Evolutionary conservation across 2,797 vertebrate species (phyloP), one percentile per base, ranked within the genome.

Genomic region (Menidia menidia): DNA sequence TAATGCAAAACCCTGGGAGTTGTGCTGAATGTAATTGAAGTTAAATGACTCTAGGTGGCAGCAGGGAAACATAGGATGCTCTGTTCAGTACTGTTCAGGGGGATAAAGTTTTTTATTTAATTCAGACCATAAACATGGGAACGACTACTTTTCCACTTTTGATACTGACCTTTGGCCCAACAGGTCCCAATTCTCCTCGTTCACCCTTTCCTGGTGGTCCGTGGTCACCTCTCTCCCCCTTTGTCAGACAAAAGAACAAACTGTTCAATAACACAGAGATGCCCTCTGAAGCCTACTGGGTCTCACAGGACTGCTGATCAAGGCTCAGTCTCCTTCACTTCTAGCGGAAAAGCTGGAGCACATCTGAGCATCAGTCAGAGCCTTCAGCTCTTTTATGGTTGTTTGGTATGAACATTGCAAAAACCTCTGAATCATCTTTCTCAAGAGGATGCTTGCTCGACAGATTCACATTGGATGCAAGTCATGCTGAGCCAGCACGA

Each of bases 191-290:
- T 44, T 97, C 96, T 64, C 98, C 98, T 71, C 94, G 90, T 41
- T 98, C 97, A 2, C 97, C 97, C 78, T 95, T 97, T 77, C 96
- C 97, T 66, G 94, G 89, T 19, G 95, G 95, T 9, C 98, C 98
- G 3, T 93, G 73, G 30, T 98, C 97, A 56, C 98, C 98, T 89
- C 93, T 94, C 77, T 98, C 97, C 13, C 98, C 98, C 98, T 99
- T 66, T 8, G n/a, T 39, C 18, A 55, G 32, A 62, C 9, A 79
- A 45, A 73, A 68, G 25, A 58, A 14, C 31, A 55, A 69, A 54
- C 15, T 3, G 9, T 33, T 68, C 14, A 41, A 25, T 4, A 30
- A 63, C 3, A 6, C 0, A 15, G 8, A 6, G 54, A 41, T 45
- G 41, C 48, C 41, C 30, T 45, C 6, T 6, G 15, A 13, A 16